These are phyloP conservation scores for Pelecanoides urinatrix DNA, from an alignment of 2,113 vertebrate genomes.

Conservation along the genomic window DNA sequence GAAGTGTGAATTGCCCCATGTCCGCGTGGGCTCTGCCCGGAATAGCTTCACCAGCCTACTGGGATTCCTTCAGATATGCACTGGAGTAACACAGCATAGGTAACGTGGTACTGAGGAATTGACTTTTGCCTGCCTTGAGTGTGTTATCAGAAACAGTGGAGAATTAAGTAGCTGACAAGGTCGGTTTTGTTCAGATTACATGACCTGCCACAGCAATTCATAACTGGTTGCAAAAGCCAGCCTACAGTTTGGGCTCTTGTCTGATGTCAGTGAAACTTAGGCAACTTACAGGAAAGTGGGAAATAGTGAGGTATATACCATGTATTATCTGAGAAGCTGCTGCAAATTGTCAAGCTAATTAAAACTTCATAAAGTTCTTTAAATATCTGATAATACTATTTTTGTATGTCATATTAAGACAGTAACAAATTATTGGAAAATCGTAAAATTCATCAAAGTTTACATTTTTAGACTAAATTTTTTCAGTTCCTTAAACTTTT, in stretches of 20 bases:
- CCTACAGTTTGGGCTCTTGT: not conserved
- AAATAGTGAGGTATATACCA: not conserved
- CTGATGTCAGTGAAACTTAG: not conserved
- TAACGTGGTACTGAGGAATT: rapidly evolving
- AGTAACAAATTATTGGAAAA: not conserved
- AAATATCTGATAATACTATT: not conserved
- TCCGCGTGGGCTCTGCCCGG: not conserved
- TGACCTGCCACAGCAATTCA: not conserved
- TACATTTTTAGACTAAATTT: not conserved
- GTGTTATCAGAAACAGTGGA: not conserved
- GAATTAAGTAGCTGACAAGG: not conserved
- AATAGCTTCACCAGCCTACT: not conserved
- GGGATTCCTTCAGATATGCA: not conserved
- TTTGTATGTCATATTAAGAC: not conserved
- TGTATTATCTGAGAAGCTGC: not conserved
- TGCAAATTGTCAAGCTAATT: not conserved
- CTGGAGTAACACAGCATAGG: not conserved
- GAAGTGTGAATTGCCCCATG: not conserved
- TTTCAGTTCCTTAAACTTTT: not conserved
- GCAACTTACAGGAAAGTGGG: not conserved
- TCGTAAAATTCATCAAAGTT: not conserved
- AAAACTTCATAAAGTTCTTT: not conserved
- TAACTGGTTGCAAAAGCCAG: not conserved
- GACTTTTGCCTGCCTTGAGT: not conserved
- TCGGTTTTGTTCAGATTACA: not conserved